Conservation (phyloP, 2,888 invertebrate genomes). For the Lottia scabra region DNA sequence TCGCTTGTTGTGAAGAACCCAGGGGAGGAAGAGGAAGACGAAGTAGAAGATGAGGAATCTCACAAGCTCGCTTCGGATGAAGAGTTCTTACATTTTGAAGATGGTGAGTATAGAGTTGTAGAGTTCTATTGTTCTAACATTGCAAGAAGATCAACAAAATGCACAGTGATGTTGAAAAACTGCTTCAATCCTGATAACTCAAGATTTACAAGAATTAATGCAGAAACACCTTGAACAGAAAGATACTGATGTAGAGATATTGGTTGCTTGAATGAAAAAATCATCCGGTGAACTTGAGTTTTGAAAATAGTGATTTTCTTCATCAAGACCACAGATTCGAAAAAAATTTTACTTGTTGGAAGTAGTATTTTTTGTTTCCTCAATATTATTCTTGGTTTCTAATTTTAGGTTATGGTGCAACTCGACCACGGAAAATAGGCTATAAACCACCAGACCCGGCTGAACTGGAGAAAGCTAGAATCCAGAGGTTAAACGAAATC, state of each 20-base stretch:
- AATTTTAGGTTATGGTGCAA: conserved; percentile 42
- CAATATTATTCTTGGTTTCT: background rate
- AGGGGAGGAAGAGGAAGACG: conserved; percentile 58
- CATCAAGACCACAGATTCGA: no score
- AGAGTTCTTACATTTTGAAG: conserved; percentile 59
- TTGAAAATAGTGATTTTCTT: no score
- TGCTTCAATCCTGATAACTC: no score
- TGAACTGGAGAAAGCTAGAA: conserved; percentile 63
- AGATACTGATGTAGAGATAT: no score
- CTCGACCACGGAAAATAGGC: conserved; percentile 53
- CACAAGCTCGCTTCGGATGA: conserved; percentile 61
- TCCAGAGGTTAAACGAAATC: conserved; percentile 69
- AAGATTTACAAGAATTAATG: no score
- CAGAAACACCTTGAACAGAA: no score
- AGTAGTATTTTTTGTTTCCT: no score
- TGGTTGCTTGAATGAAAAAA: no score
- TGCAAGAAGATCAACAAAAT: no score
- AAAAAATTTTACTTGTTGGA: no score
- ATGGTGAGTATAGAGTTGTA: conserved; percentile 22
- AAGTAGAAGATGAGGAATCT: conserved; percentile 66
- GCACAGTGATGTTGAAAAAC: no score
- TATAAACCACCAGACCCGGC: conserved; percentile 67
- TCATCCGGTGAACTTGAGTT: no score
- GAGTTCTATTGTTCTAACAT: background rate
- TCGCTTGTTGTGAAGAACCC: conserved; percentile 66